Conservation (phyloP, 2,113 vertebrate genomes). For the Piprites chloris region DNA sequence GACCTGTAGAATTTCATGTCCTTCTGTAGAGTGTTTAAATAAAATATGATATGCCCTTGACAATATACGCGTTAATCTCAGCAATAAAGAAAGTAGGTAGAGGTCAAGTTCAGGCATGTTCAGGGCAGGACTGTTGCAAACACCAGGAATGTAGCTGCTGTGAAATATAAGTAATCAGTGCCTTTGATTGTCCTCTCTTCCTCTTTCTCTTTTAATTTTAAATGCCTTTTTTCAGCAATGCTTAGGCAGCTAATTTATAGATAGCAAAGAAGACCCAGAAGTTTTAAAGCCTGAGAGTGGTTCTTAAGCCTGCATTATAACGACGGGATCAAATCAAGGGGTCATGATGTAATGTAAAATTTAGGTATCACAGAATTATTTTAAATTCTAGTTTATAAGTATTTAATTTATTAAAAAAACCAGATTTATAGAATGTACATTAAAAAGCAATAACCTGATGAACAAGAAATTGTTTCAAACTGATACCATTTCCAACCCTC, state of each 20-base stretch:
- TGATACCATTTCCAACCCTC: not conserved
- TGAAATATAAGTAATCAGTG: not conserved
- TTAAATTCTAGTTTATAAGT: not conserved
- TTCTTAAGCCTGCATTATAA: not conserved
- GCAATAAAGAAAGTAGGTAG: not conserved
- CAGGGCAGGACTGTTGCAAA: not conserved
- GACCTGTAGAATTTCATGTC: not conserved
- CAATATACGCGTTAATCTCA: not conserved
- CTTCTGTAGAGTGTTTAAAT: constrained; percentile 16
- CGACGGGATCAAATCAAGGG: not conserved
- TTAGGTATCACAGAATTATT: not conserved
- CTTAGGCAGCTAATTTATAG: not conserved
- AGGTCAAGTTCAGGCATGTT: not conserved
- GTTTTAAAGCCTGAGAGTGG: not conserved
- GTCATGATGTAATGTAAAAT: not conserved
- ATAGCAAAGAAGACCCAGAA: not conserved
- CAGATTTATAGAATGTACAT: not conserved
- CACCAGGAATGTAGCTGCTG: not conserved
- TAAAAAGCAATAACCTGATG: not conserved
- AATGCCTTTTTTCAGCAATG: not conserved
- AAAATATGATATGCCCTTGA: not conserved
- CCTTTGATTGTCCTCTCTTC: not conserved
- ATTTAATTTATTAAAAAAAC: not conserved
- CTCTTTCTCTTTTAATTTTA: not conserved
- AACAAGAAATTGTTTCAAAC: not conserved